phyloP scores from a whole-genome alignment of 2,797 vertebrate species.

The Oceanodroma leucorhoa region DNA sequence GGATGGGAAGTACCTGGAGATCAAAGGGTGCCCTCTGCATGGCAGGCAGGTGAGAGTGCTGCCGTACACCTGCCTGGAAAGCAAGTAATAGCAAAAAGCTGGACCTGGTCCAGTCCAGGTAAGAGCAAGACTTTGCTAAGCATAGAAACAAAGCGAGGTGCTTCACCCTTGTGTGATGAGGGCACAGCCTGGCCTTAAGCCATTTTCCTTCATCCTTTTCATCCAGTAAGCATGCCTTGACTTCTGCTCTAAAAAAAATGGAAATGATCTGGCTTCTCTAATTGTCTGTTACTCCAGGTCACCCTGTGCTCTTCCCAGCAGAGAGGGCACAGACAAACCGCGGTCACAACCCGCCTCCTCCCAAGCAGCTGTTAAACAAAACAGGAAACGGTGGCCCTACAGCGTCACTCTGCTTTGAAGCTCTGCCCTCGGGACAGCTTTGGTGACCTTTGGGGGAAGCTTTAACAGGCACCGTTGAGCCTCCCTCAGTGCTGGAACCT shows the following conservation, averaged over 20 bases:
- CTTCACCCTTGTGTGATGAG: background rate
- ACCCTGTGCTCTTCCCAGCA: background rate
- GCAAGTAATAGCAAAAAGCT: background rate
- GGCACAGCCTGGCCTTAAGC: background rate
- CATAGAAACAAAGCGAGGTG: background rate
- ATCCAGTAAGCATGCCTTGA: background rate
- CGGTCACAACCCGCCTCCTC: background rate
- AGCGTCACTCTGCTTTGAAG: background rate
- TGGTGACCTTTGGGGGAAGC: background rate
- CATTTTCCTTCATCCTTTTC: background rate
- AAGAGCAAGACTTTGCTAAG: background rate
- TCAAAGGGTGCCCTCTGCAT: background rate
- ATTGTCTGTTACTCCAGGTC: background rate
- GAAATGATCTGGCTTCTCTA: background rate
- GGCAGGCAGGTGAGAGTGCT: background rate
- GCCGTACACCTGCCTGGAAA: background rate
- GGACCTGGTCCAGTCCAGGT: background rate
- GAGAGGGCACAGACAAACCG: background rate
- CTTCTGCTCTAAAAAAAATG: background rate
- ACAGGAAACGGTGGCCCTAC: background rate
- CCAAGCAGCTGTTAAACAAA: constrained; percentile 4
- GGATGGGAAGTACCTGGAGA: background rate
- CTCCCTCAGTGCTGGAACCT: background rate
- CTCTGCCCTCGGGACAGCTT: background rate
- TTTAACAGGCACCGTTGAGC: background rate